Conservation (phyloP, 2,113 vertebrate species). For the Picathartes gymnocephalus region DNA sequence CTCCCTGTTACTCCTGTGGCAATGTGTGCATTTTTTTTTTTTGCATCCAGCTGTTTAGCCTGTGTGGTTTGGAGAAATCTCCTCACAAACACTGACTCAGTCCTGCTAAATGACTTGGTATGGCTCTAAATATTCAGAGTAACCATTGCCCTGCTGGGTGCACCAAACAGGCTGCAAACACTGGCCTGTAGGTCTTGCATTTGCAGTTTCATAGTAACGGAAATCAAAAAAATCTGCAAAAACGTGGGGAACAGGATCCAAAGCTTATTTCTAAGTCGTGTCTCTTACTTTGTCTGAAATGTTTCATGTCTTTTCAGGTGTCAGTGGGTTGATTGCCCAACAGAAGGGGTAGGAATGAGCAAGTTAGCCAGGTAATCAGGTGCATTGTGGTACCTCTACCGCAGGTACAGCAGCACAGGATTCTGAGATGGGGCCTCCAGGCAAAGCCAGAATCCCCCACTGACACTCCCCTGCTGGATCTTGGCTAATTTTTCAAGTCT, state of each 20-base stretch:
- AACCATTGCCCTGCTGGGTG: neutral
- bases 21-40: neutral
- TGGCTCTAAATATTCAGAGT: neutral
- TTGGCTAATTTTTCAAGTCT: slow-evolving; percentile 28
- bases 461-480: neutral
- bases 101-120: neutral
- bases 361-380: slow-evolving; percentile 58
- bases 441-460: slow-evolving; percentile 4
- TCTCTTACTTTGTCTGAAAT: slow-evolving; percentile 3
- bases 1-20: neutral
- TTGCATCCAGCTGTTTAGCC: neutral
- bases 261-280: neutral
- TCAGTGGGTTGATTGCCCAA: slow-evolving; percentile 60
- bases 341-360: slow-evolving; percentile 63
- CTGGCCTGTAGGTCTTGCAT: neutral
- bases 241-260: neutral
- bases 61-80: slow-evolving; percentile 12
- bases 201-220: neutral
- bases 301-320: slow-evolving; percentile 53
- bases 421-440: slow-evolving; percentile 7
- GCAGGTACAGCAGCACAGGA: slow-evolving; percentile 14
- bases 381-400: neutral
- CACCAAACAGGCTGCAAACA: neutral
- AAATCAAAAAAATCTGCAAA: neutral
- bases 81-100: neutral